Evolutionary conservation across 2,888 invertebrate species (phyloP).

Genomic region (Gisinianus flammeolus): DNA sequence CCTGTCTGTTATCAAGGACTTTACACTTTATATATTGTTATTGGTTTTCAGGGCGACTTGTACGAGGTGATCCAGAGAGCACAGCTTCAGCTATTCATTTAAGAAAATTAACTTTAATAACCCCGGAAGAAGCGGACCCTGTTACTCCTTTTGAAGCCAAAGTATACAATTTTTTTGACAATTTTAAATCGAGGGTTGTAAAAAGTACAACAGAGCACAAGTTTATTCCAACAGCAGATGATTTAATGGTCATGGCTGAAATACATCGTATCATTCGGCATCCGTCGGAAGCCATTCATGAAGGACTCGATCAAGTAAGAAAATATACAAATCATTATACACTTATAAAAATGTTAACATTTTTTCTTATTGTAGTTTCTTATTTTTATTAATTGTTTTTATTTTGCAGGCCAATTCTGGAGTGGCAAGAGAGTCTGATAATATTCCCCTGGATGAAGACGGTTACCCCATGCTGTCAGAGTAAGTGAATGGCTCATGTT

Average conservation of each 20-base stretch:
- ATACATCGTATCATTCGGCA: constrained; percentile 1
- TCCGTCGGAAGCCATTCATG: neutral
- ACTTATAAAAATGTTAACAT: neutral
- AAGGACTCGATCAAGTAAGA: neutral
- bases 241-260: constrained; percentile 19
- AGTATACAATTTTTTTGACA: constrained; percentile 17
- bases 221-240: constrained; percentile 4
- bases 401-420: neutral
- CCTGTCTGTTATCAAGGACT: no score
- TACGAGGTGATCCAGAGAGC: constrained; percentile 30
- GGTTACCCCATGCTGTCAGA: constrained; percentile 21
- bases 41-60: constrained; percentile 19
- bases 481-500: neutral
- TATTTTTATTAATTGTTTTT: neutral
- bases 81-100: constrained; percentile 32
- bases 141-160: constrained; percentile 5
- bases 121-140: neutral
- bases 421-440: constrained; percentile 3
- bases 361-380: neutral
- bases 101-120: constrained; percentile 5
- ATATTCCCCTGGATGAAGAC: neutral
- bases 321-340: neutral
- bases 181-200: neutral
- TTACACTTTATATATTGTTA: neutral
- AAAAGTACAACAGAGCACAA: constrained; percentile 21